These are phyloP conservation scores for Drosophila quadrilineata DNA, from an alignment of 1,140 invertebrate species.

Conservation along the genomic window DNA sequence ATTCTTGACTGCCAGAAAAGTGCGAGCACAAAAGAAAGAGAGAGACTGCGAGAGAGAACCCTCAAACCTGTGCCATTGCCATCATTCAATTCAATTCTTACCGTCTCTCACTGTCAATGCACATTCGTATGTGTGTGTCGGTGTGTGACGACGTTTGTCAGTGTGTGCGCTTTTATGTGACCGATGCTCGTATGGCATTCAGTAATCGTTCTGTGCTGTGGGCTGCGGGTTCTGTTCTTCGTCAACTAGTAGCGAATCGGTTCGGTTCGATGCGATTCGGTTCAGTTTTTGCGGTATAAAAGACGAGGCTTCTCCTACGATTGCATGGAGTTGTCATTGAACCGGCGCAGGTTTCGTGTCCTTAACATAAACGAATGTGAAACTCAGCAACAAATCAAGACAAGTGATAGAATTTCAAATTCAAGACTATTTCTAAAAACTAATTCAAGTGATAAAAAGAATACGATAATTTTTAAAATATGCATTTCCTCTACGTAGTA, in stretches of 20 bases:
- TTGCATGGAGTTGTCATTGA: slow-evolving; percentile 63
- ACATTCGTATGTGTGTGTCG: slow-evolving; percentile 10
- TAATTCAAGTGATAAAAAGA: slow-evolving; percentile 9
- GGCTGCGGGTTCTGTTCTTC: slow-evolving; percentile 68
- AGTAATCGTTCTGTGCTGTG: slow-evolving; percentile 73
- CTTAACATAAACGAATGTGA: no score
- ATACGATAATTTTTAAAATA: background rate
- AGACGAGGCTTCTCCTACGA: slow-evolving; percentile 46
- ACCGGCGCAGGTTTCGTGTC: slow-evolving; percentile 50
- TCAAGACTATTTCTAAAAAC: background rate
- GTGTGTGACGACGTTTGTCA: slow-evolving; percentile 14
- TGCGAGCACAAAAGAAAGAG: slow-evolving; percentile 8
- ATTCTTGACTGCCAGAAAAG: slow-evolving; percentile 16
- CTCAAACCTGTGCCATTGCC: slow-evolving; percentile 48
- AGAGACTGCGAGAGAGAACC: slow-evolving; percentile 2
- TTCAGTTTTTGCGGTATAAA: slow-evolving; percentile 61
- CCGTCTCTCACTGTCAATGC: slow-evolving; percentile 24
- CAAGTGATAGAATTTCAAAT: slow-evolving; percentile 4
- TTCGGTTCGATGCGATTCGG: slow-evolving; percentile 25
- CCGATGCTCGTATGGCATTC: slow-evolving; percentile 64
- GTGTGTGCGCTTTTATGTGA: slow-evolving; percentile 44
- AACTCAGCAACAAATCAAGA: slow-evolving; percentile 8
- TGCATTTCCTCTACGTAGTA: slow-evolving; percentile 13
- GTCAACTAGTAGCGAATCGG: slow-evolving; percentile 15
- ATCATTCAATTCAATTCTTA: slow-evolving; percentile 62